Evolutionary conservation across 2,888 invertebrate species (phyloP), one percentile per base, ranked within the genome.

Genomic region (Eupsilia transversa): DNA sequence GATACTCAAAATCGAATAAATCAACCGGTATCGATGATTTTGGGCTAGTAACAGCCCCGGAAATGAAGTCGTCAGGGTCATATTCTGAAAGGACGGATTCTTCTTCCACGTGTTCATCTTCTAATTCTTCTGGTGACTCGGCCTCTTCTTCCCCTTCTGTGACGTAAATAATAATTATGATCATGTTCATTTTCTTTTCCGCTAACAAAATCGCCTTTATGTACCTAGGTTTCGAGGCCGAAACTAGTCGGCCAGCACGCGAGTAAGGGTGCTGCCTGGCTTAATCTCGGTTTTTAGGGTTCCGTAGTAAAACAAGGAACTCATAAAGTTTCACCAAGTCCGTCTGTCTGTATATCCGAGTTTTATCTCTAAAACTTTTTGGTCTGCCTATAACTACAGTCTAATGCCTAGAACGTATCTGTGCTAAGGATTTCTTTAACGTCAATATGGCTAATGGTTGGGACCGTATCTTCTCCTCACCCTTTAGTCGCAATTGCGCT

Each of bases 1-100:
- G 97, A 97, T 97, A 98, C 98, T 97, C 95, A 92, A 98, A 97
- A 87, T 97, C 96, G 73, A 98, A 95, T 79, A 97, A 94, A 89
- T 97, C 93, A 14, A 94, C 88, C 0, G 97, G 97, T 78, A 98
- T 93, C 17, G 97, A 97, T 41, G 97, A 96, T 63, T 95, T 91
- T 56, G 95, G 91, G 60, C 97, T 97, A 38, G 94, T 93, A 43
- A 94, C 93, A 10, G 97, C 97, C 5, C 96, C 96, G 0, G 97
- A 97, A 41, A 97, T 89, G 86, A 97, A 97, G 79, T 97, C 97
- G 52, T 97, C 96, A 0, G 93, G 90, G 73, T 96, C 95, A 71
- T 96, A 96, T 84, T 93, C 94, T 9, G 96, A 94, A 30, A 96
- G 93, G 33, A 95, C 81, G 0, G 96, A 95, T 76, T 94, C 94